Percentiles rank a stretch among this genome's conserved stretches.
Evolutionary conservation across 37 sponge, comb jelly and placozoan genomes (phyloP).

Genomic region (Theonella swinhoei): DNA sequence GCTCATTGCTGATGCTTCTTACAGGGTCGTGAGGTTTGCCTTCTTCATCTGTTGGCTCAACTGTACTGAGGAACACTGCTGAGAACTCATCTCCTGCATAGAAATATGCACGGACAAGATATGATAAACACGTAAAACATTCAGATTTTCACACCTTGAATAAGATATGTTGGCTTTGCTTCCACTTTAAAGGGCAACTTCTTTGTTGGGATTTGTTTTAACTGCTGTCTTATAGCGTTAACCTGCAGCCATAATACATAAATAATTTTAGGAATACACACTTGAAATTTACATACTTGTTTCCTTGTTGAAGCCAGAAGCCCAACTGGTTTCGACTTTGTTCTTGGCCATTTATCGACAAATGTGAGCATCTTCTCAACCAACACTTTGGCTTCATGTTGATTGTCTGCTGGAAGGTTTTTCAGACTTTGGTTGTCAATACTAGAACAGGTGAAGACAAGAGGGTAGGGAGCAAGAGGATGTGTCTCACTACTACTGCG

Average conservation of each 20-base stretch:
- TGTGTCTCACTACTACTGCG: slow-evolving; percentile 11
- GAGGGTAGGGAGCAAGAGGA: slow-evolving; percentile 26
- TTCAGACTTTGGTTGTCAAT: background rate
- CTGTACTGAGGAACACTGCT: slow-evolving; percentile 58
- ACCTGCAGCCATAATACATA: background rate
- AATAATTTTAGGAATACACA: too few relatives aligned
- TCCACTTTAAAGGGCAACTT: background rate
- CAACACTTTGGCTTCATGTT: slow-evolving; percentile 17
- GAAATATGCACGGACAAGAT: background rate
- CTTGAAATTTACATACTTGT: slow-evolving; percentile 43
- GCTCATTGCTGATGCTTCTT: slow-evolving; percentile 42
- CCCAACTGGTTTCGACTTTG: slow-evolving; percentile 6
- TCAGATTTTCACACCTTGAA: slow-evolving; percentile 14
- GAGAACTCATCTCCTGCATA: slow-evolving; percentile 47
- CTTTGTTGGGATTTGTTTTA: background rate
- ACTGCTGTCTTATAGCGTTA: background rate
- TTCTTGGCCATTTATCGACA: slow-evolving; percentile 43
- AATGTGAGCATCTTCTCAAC: slow-evolving; percentile 22
- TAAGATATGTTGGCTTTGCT: slow-evolving; percentile 7
- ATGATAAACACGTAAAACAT: background rate
- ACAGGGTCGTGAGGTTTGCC: slow-evolving; percentile 15
- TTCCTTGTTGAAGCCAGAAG: slow-evolving; percentile 49
- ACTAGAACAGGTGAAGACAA: slow-evolving; percentile 39
- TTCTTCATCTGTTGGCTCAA: slow-evolving; percentile 34
- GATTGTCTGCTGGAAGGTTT: background rate